Evolutionary conservation across 2,797 vertebrate genomes (phyloP), one percentile per base, ranked within the genome.

Genomic region (Leucoraja ocellata): DNA sequence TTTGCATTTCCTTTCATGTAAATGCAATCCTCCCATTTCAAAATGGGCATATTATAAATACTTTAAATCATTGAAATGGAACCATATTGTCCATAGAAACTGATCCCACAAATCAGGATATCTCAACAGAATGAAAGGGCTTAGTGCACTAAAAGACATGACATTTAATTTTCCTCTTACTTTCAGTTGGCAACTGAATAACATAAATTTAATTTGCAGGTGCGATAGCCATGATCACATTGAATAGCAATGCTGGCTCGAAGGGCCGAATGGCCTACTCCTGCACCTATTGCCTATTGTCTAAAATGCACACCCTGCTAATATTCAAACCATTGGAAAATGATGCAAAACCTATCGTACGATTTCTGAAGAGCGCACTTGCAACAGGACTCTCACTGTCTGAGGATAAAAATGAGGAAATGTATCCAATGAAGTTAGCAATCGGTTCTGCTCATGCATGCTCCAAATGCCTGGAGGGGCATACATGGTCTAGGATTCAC

Each of bases 301-400:
- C 39, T 46, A 46, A 65, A 88, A 88, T 68, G 61, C 14, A 21
- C n/a, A 36, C 28, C 65, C 61, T 36, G 7, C 61, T 63, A 14
- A 88, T 36, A 68, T 88, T 88, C 68, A 65, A 88, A 68, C 36
- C 14, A 65, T 68, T 16, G 63, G 84, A 88, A 88, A 68, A 68
- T 88, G n/a, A 88, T 18, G n/a, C n/a, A 68, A 0, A 18, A 14
- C n/a, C 7, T 28, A 88, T 36, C 5, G 8, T 36, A 4, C 65
- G 36, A 88, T 36, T 88, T 68, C 61, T 68, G 61, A 65, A 65
- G 32, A 65, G 4, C 65, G 84, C 28, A 16, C 28, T 65, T 32
- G 28, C 21, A 21, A 16, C 63, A 63, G 16, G 61, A 68, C 16
- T n/a, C 16, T 65, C 84, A 14, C n/a, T 25, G n/a, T 88, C 61